Evolutionary conservation across 2,797 vertebrate genomes (phyloP).

Genomic region (Pygocentrus nattereri): DNA sequence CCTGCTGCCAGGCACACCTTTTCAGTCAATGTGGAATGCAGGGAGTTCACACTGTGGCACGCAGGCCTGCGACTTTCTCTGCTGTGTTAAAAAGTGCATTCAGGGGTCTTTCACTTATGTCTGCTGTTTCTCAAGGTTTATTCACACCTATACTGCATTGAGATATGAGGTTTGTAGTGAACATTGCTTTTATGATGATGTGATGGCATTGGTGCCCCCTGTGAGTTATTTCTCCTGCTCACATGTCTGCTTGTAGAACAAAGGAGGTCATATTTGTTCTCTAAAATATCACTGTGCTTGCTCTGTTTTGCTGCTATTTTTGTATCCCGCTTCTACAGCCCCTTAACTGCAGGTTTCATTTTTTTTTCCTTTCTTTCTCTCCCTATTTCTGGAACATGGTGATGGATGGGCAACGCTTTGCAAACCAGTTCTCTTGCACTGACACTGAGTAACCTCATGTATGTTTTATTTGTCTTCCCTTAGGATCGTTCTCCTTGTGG

Average conservation of each 20-base stretch:
- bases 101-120: neutral
- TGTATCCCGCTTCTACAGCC: neutral
- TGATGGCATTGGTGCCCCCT: neutral
- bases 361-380: neutral
- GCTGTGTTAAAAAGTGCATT: neutral
- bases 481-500: slow-evolving; percentile 1
- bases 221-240: slow-evolving; percentile 26
- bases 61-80: slow-evolving; percentile 1
- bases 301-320: slow-evolving; percentile 16
- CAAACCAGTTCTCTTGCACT: slow-evolving; percentile 11
- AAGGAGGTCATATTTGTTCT: slow-evolving; percentile 16
- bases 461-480: slow-evolving; percentile 21
- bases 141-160: neutral
- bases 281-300: slow-evolving; percentile 11
- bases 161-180: neutral
- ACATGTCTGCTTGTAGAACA: slow-evolving; percentile 19
- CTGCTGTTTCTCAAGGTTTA: neutral
- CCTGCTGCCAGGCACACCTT: slow-evolving; percentile 35
- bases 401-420: slow-evolving; percentile 18
- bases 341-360: slow-evolving; percentile 19
- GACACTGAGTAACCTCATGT: slow-evolving; percentile 14
- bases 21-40: slow-evolving; percentile 22
- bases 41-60: neutral
- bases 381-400: neutral
- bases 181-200: neutral